Conservation (phyloP, 1,140 invertebrate genomes). For the Danaus plexippus region DNA sequence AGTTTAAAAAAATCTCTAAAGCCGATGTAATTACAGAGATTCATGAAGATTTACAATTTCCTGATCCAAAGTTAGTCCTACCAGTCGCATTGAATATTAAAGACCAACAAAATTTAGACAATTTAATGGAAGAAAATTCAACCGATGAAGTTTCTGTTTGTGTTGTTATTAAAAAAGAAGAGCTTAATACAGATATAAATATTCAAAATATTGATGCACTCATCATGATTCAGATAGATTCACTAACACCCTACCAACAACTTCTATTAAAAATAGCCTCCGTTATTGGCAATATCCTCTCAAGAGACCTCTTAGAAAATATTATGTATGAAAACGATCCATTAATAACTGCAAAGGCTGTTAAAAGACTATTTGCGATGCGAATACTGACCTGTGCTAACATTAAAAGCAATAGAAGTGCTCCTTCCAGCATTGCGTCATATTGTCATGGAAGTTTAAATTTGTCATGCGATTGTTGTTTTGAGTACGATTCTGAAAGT, state of each 20-base stretch:
- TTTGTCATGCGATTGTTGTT: conserved; percentile 49
- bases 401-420: conserved; percentile 27
- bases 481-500: conserved; percentile 47
- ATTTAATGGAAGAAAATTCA: conserved; percentile 34
- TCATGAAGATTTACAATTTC: conserved; percentile 47
- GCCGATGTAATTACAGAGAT: conserved; percentile 31
- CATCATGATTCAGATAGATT: conserved; percentile 70
- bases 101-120: conserved; percentile 40
- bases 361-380: conserved; percentile 60
- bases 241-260: conserved; percentile 68
- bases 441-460: conserved; percentile 23
- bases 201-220: conserved; percentile 62
- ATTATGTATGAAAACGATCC: conserved; percentile 66
- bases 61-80: conserved; percentile 34
- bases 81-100: conserved; percentile 40
- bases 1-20: conserved; percentile 36
- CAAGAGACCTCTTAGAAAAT: conserved; percentile 59
- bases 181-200: conserved; percentile 53
- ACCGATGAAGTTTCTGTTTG: conserved; percentile 44
- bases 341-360: conserved; percentile 54
- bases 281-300: conserved; percentile 67
- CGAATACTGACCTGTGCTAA: conserved; percentile 53
- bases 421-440: conserved; percentile 23
- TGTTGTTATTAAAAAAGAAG: conserved; percentile 40
- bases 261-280: conserved; percentile 69